Evolutionary conservation across 92 coral and sea anemone genomes (phyloP).

Genomic region (Heliopora coerulea): DNA sequence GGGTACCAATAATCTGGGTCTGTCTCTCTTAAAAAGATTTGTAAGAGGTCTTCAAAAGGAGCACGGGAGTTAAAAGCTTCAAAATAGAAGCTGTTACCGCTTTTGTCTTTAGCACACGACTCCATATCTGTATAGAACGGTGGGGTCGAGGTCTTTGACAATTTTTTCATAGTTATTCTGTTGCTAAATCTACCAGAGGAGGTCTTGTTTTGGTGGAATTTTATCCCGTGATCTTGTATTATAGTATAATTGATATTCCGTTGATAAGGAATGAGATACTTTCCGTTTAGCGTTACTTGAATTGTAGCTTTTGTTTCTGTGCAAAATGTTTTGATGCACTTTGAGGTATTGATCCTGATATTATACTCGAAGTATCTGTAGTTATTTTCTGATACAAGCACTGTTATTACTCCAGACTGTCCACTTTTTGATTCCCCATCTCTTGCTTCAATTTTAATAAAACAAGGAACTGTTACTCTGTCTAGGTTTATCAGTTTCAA

Average conservation of each 20-base stretch:
- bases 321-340: background rate
- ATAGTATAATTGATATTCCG: background rate
- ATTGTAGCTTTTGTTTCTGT: slow-evolving; percentile 6
- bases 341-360: background rate
- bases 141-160: background rate
- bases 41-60: background rate
- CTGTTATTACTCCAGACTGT: background rate
- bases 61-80: background rate
- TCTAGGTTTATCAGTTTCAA: background rate
- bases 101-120: background rate
- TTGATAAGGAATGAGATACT: background rate
- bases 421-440: too few species aligned
- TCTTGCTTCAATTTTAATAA: too few species aligned
- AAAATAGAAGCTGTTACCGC: slow-evolving; percentile 3
- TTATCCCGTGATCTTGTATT: background rate
- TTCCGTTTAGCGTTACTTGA: background rate
- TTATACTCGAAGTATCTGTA: background rate
- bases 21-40: background rate
- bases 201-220: background rate
- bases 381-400: background rate
- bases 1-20: background rate
- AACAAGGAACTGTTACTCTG: background rate
- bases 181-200: background rate
- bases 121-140: background rate
- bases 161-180: background rate